phyloP scores from a whole-genome alignment of 1,140 invertebrate genomes.

The Steinernema feltiae region DNA sequence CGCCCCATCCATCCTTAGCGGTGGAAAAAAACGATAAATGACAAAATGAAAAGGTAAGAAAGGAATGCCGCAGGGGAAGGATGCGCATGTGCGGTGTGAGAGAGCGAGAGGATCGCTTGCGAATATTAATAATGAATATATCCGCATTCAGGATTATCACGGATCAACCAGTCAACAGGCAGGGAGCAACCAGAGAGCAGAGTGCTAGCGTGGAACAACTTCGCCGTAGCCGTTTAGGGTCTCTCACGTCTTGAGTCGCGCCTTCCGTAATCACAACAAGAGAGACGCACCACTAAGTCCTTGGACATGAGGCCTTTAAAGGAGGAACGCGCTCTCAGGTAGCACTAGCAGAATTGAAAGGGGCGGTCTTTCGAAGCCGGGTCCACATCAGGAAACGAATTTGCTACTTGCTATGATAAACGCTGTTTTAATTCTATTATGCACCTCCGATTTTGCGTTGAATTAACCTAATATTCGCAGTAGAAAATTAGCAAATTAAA shows the following conservation, averaged over 20 bases:
- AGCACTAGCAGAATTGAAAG: not conserved
- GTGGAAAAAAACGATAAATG: not conserved
- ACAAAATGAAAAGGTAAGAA: not conserved
- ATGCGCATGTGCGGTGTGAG: not conserved
- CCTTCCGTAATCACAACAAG: conserved; percentile 4
- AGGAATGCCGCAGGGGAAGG: not conserved
- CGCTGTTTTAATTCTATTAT: too few species aligned
- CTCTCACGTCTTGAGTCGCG: conserved; percentile 1
- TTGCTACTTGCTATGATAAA: too few species aligned
- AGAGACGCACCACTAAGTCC: not conserved
- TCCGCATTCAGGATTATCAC: conserved; percentile 3
- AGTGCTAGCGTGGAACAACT: conserved; percentile 5
- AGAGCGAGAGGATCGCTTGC: not conserved
- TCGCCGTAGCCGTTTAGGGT: not conserved
- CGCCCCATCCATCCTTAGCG: not conserved
- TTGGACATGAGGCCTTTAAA: conserved; percentile 3
- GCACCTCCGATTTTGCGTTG: too few species aligned
- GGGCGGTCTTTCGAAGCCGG: too few species aligned
- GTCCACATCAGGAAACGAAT: too few species aligned
- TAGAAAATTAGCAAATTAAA: too few species aligned
- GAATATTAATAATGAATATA: conserved; percentile 12
- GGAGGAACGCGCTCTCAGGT: not conserved
- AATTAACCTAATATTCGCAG: not conserved
- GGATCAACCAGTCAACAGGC: conserved; percentile 2
- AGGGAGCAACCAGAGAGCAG: not conserved